Evolutionary conservation across 2,888 invertebrate genomes (phyloP).

Genomic region (Gastracanthus pulcherrimus): DNA sequence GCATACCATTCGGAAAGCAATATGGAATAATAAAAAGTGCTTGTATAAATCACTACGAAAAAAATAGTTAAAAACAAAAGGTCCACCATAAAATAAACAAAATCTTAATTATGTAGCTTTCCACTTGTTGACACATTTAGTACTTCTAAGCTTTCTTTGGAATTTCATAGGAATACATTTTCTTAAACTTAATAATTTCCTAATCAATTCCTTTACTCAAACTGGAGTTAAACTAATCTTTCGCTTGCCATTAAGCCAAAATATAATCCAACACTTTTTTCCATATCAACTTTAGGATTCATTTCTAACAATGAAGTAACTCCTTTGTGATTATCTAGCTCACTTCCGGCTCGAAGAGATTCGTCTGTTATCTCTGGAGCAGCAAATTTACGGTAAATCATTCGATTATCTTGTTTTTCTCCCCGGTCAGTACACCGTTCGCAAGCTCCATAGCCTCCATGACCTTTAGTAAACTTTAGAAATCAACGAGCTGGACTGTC

Average conservation of each 20-base stretch:
- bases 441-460: slow-evolving; percentile 57
- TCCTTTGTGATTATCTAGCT: slow-evolving; percentile 42
- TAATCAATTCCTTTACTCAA: neutral
- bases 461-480: slow-evolving; percentile 52
- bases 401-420: slow-evolving; percentile 6
- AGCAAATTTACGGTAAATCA: slow-evolving; percentile 28
- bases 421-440: slow-evolving; percentile 58
- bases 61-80: neutral
- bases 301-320: slow-evolving; percentile 51
- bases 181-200: neutral
- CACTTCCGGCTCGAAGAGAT: slow-evolving; percentile 46
- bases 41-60: neutral
- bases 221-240: slow-evolving; percentile 1
- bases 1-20: slow-evolving; percentile 31
- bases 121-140: neutral
- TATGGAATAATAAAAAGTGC: no score
- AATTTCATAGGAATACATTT: neutral
- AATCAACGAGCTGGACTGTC: slow-evolving; percentile 59
- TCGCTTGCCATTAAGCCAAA: slow-evolving; percentile 19
- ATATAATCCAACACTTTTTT: slow-evolving; percentile 50
- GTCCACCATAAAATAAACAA: slow-evolving; percentile 33
- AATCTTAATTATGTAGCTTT: slow-evolving; percentile 49
- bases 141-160: neutral
- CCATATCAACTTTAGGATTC: slow-evolving; percentile 42
- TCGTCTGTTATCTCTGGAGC: slow-evolving; percentile 41